These are phyloP conservation scores for Timandra comae DNA, from an alignment of 2,888 invertebrate genomes.

Conservation along the genomic window DNA sequence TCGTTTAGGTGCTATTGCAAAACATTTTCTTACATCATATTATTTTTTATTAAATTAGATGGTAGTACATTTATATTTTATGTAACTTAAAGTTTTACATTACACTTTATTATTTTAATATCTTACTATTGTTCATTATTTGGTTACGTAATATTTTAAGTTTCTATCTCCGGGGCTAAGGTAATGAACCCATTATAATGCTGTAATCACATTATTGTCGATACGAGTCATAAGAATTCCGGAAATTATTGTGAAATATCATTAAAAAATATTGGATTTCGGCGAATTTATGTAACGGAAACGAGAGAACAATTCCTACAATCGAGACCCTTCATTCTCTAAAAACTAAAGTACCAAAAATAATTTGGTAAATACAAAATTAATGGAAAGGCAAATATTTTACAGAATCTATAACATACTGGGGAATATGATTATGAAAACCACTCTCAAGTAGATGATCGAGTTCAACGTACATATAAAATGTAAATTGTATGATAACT, in stretches of 20 bases:
- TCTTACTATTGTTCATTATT: slow-evolving; percentile 20
- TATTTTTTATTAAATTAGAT: slow-evolving; percentile 25
- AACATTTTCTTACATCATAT: slow-evolving; percentile 33
- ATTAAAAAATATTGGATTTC: too few relatives aligned
- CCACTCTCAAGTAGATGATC: too few relatives aligned
- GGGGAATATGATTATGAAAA: too few relatives aligned
- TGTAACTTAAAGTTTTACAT: slow-evolving; percentile 16
- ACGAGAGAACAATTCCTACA: too few relatives aligned
- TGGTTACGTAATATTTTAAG: slow-evolving; percentile 12
- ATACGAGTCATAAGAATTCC: slow-evolving; percentile 8
- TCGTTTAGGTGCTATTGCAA: slow-evolving; percentile 30
- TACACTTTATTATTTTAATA: slow-evolving; percentile 38
- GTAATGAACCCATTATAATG: slow-evolving; percentile 8
- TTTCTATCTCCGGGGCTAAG: background rate
- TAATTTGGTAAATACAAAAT: too few relatives aligned
- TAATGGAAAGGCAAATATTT: too few relatives aligned
- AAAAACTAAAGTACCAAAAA: too few relatives aligned
- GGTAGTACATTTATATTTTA: slow-evolving; percentile 4
- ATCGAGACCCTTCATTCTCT: too few relatives aligned
- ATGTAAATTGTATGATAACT: too few relatives aligned
- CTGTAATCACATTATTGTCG: slow-evolving; percentile 12
- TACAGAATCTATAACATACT: too few relatives aligned
- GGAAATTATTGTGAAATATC: slow-evolving; percentile 8
- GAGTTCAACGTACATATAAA: too few relatives aligned
- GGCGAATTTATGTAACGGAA: too few relatives aligned